phyloP scores from a whole-genome alignment of 2,888 invertebrate genomes.

The Pachydiplax longipennis region DNA sequence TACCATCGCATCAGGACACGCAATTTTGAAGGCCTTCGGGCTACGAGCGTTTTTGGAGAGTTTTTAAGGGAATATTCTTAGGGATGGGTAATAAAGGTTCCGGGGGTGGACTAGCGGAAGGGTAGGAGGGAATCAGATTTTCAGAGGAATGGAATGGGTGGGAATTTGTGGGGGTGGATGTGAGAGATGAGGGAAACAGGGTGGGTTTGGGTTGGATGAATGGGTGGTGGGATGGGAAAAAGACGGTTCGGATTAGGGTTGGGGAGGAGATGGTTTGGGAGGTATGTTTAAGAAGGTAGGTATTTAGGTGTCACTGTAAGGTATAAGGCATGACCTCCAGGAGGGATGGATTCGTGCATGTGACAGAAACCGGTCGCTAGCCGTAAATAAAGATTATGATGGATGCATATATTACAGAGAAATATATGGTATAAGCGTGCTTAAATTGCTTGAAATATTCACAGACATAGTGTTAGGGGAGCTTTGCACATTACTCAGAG shows the following conservation, averaged over 20 bases:
- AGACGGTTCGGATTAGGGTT: neutral
- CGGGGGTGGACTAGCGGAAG: neutral
- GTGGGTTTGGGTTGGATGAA: neutral
- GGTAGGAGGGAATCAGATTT: conserved; percentile 1
- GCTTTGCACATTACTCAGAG: too few species aligned
- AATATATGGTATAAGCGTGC: too few species aligned
- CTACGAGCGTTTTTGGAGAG: neutral
- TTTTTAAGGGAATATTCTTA: neutral
- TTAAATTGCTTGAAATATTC: too few species aligned
- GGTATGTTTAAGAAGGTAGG: neutral
- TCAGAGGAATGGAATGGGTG: neutral
- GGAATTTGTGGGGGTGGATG: neutral
- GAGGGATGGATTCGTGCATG: too few species aligned
- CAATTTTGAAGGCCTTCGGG: conserved; percentile 39
- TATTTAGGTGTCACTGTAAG: too few species aligned
- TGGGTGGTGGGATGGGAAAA: neutral
- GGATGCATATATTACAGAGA: too few species aligned
- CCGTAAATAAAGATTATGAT: too few species aligned
- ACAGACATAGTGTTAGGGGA: too few species aligned
- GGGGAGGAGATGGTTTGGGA: neutral
- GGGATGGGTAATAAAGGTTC: neutral
- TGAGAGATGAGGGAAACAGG: neutral
- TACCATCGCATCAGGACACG: conserved; percentile 35
- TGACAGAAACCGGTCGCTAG: too few species aligned
- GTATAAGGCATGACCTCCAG: too few species aligned